A percentile compares a stretch with the other conserved stretches of the same genome.
These are phyloP conservation scores for Amia ocellicauda DNA, from an alignment of 2,113 vertebrate species.

Conservation along the genomic window DNA sequence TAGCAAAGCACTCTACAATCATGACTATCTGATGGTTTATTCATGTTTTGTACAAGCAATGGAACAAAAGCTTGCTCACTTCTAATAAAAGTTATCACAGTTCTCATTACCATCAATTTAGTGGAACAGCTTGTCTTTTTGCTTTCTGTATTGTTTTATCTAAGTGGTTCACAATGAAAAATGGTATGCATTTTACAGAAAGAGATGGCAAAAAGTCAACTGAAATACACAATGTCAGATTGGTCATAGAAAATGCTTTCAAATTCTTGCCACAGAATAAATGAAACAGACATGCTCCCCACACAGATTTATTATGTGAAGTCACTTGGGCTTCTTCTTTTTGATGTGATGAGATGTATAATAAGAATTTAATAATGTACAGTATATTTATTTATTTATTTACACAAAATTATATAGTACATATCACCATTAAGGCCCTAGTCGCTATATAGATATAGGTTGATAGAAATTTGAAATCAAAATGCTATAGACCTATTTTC, in stretches of 20 bases:
- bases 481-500: too few relatives aligned
- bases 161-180: slow-evolving; percentile 24
- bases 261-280: slow-evolving; percentile 1
- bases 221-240: slow-evolving; percentile 15
- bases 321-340: too few relatives aligned
- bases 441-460: too few relatives aligned
- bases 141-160: slow-evolving; percentile 23
- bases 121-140: slow-evolving; percentile 24
- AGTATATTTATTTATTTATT: too few relatives aligned
- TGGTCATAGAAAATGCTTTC: slow-evolving; percentile 12
- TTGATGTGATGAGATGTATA: too few relatives aligned
- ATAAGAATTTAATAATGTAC: too few relatives aligned
- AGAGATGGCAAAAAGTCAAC: slow-evolving; percentile 21
- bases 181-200: slow-evolving; percentile 17
- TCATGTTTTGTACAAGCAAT: slow-evolving; percentile 18
- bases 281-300: slow-evolving; percentile 1
- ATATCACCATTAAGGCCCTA: too few relatives aligned
- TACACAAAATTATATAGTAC: too few relatives aligned
- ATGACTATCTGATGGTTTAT: slow-evolving; percentile 24
- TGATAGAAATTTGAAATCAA: too few relatives aligned
- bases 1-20: slow-evolving; percentile 9
- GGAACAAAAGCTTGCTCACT: slow-evolving; percentile 18
- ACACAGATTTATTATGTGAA: not conserved
- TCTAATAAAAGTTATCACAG: slow-evolving; percentile 21
- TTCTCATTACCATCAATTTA: slow-evolving; percentile 28